Evolutionary conservation across 35 echinoderm and acorn worm genomes (phyloP).

Genomic region (Ophiothrix spiculata): DNA sequence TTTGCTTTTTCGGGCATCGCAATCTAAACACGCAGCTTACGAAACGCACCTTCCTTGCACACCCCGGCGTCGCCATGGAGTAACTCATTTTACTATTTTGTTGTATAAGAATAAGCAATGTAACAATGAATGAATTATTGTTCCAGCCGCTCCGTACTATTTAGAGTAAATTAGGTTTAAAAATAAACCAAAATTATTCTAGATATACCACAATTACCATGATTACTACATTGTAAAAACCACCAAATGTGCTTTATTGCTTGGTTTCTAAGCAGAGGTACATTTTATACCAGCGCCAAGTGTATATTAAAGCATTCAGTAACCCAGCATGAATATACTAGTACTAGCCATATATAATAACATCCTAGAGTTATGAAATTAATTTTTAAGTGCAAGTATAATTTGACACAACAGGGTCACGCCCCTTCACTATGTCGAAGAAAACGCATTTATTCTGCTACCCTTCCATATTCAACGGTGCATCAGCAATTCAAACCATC

Average conservation of each 20-base stretch:
- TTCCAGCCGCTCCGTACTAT: background rate
- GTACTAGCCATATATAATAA: background rate
- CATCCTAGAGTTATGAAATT: background rate
- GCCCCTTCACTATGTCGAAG: background rate
- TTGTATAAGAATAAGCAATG: background rate
- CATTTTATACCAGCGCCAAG: background rate
- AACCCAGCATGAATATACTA: background rate
- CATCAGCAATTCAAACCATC: background rate
- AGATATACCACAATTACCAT: background rate
- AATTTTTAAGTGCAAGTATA: background rate
- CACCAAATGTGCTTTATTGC: background rate
- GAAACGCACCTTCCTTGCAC: background rate
- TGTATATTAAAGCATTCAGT: background rate
- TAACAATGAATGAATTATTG: conserved; percentile 14
- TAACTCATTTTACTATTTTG: background rate
- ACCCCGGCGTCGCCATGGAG: background rate
- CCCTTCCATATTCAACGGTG: background rate
- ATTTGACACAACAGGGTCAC: background rate
- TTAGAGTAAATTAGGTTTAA: background rate
- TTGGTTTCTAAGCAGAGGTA: background rate
- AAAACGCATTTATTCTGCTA: background rate
- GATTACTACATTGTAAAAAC: no score
- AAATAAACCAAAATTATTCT: conserved; percentile 6
- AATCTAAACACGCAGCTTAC: background rate
- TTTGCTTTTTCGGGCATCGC: background rate